Evolutionary conservation across 2,888 invertebrate species (phyloP), one percentile per base, ranked within the genome.

Genomic region (Anthophora plumipes): DNA sequence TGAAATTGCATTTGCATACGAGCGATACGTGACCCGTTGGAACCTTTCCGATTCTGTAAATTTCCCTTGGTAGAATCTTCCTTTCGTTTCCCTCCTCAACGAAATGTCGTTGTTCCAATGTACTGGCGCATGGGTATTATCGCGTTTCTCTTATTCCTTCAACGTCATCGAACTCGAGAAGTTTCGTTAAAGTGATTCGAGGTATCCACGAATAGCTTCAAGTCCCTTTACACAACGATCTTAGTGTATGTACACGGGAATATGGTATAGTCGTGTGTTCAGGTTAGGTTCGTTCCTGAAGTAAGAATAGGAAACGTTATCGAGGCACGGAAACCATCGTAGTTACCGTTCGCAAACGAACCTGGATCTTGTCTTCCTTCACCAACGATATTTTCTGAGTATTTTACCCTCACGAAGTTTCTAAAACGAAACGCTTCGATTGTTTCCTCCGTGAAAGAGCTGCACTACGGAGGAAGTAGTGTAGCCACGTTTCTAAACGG

Each of bases 291-390:
- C 54, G 59, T 60, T 57, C 17, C n/a, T n/a, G 20, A 54, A 63
- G 12, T 46, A 59, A 77, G 77, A 80, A 48, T 72, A 75, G 80
- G 66, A 59, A 78, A 73, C 73, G 75, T 79, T 77, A 85, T 85
- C 79, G 68, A 55, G 31, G 52, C 77, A 61, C 66, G 69, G 63
- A 77, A 63, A 75, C 74, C 64, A 55, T 55, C 50, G 41, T 39
- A 73, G 68, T 82, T 68, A 68, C 60, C 69, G 52, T 72, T 77
- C 67, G 77, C 37, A 72, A 83, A 83, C 68, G 75, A 85, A 83
- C 31, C 54, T 54, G 77, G 73, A 83, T 71, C 80, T 71, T 68
- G 63, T 73, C 75, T 77, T 37, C 48, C 14, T 55, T 25, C 20
- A 25, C 48, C 52, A 69, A 73, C 46, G 70, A 85, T 72, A 72